A percentile compares a stretch with the other conserved stretches of the same genome.
Conservation (phyloP, 2,888 invertebrate species). For the Cheilosia impressa region DNA sequence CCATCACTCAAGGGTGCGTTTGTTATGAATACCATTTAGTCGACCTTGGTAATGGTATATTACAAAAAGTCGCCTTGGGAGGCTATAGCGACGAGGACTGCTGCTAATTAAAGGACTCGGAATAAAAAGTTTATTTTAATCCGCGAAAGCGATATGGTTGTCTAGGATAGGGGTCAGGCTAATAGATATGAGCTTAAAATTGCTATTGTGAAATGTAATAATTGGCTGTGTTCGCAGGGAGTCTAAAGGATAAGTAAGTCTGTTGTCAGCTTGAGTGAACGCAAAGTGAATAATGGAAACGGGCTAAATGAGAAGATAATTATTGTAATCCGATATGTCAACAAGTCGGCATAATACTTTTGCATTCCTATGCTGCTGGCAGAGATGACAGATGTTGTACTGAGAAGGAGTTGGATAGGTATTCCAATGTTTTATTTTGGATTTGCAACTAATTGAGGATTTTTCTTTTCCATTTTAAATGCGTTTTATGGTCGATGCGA, state of each 20-base stretch:
- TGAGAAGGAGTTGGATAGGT: no score
- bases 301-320: conserved; percentile 6
- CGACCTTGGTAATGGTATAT: conserved; percentile 11
- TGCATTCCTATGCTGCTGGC: background rate
- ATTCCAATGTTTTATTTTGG: no score
- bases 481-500: no score
- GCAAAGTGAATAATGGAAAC: background rate
- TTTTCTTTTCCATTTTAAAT: no score
- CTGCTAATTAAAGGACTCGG: background rate
- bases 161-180: conserved; percentile 42
- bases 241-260: background rate
- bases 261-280: background rate
- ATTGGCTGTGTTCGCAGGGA: background rate
- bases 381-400: background rate
- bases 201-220: conserved; percentile 7
- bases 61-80: conserved; percentile 4
- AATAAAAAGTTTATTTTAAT: conserved; percentile 40
- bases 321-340: conserved; percentile 42
- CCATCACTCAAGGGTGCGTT: conserved; percentile 19
- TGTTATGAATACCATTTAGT: conserved; percentile 31
- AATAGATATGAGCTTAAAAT: conserved; percentile 23
- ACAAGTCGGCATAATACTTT: background rate
- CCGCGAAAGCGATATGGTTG: conserved; percentile 63
- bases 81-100: background rate
- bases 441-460: no score